Evolutionary conservation across 1,140 invertebrate genomes (phyloP).

Genomic region (Augochlora pura): DNA sequence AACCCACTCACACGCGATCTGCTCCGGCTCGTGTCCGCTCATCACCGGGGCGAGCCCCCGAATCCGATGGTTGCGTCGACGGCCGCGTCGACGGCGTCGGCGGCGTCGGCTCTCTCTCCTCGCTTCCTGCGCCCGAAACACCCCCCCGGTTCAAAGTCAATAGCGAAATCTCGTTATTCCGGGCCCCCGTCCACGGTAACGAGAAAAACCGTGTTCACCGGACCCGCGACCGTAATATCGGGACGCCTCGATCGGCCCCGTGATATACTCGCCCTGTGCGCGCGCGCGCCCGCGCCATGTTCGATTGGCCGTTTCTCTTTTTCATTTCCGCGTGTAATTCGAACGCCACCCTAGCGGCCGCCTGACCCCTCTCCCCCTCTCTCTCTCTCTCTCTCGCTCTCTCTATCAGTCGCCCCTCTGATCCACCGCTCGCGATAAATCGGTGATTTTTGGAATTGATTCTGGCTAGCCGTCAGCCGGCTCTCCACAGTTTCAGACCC

Average conservation of each 20-base stretch:
- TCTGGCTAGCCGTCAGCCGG: not conserved
- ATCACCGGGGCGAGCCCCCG: conserved; percentile 47
- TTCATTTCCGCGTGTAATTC: not conserved
- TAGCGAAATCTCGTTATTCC: conserved; percentile 62
- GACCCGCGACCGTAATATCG: conserved; percentile 23
- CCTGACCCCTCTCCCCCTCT: too few relatives aligned
- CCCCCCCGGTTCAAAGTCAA: conserved; percentile 60
- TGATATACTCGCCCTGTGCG: conserved; percentile 2
- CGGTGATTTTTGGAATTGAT: not conserved
- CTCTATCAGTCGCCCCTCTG: not conserved
- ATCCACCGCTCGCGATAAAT: not conserved
- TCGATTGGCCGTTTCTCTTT: not conserved
- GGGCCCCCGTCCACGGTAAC: conserved; percentile 40
- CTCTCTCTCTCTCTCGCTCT: too few relatives aligned
- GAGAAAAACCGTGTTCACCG: conserved; percentile 58
- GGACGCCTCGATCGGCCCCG: conserved; percentile 19
- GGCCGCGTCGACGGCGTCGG: too few relatives aligned
- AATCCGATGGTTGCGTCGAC: too few relatives aligned
- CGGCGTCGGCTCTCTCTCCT: not conserved
- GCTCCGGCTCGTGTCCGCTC: conserved; percentile 54
- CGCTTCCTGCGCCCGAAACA: conserved; percentile 41
- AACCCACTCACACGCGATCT: too few relatives aligned
- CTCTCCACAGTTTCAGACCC: too few relatives aligned
- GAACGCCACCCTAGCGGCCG: not conserved
- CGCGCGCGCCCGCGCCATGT: not conserved